Conservation (phyloP, 2,797 vertebrate species). For the Pipistrellus pipistrellus region DNA sequence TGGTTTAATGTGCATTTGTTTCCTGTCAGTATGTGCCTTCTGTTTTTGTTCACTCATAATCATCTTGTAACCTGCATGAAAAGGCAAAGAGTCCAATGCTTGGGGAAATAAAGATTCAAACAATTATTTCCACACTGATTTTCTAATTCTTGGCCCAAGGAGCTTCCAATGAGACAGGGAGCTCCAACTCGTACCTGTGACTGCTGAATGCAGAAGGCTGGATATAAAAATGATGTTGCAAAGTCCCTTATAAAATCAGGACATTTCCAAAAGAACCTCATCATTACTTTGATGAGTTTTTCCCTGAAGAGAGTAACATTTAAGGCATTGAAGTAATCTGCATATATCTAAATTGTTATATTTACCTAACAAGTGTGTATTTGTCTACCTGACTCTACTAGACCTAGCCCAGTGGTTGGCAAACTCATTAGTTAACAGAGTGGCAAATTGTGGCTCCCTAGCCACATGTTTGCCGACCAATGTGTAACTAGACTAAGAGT, state of each 20-base stretch:
- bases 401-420: not conserved
- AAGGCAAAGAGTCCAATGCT: conserved; percentile 56
- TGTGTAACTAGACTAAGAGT: not conserved
- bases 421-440: too few species aligned
- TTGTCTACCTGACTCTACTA: not conserved
- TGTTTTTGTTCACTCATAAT: conserved; percentile 77
- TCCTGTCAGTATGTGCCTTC: conserved; percentile 73
- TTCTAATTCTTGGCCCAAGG: conserved; percentile 39
- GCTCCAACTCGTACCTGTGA: not conserved
- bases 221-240: not conserved
- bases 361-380: not conserved
- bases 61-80: conserved; percentile 70
- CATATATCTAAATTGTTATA: not conserved
- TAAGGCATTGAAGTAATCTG: not conserved
- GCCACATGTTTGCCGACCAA: too few species aligned
- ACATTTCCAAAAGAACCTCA: not conserved
- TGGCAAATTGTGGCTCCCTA: too few species aligned
- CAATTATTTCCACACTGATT: conserved; percentile 53
- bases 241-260: conserved; percentile 13
- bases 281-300: not conserved
- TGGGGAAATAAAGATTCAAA: conserved; percentile 54
- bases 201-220: not conserved
- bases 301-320: not conserved
- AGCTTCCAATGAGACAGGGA: conserved; percentile 35
- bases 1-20: conserved; percentile 78